Evolutionary conservation across 1,140 invertebrate species (phyloP), one percentile per base, ranked within the genome.

Genomic region (Sogatella furcifera): DNA sequence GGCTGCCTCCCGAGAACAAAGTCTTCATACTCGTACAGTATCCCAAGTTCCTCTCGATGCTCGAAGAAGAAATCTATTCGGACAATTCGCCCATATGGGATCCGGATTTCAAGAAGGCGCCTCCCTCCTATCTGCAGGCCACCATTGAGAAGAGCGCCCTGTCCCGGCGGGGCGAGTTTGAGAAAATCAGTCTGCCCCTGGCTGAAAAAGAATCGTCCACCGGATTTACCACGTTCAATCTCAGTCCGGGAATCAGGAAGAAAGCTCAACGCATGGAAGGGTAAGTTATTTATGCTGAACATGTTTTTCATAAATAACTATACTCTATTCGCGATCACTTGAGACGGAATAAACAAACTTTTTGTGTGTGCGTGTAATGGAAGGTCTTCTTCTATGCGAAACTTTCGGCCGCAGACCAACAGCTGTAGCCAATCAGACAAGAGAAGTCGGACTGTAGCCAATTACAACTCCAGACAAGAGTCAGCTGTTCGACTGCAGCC

Each of bases 61-160:
- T 97, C 5, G 89, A 95, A 69, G 83, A 88, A 59, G 93, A 97
- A 70, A 84, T 97, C 43, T 89, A 92, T 71, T 84, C 85, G 15
- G 77, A 84, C 31, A 86, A 81, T 65, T 96, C 93, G 0, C 92
- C 92, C 0, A 95, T 97, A 59, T 97, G 93, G 92, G 90, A 97
- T 75, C 82, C 86, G 0, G 89, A 94, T 24, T 95, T 91, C 67
- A 89, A 88, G 66, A 85, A 85, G 65, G 78, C 79, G 53, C 79
- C 82, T 4, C 85, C 88, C 2, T 75, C 80, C 10, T 86, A 88
- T 70, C 71, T 87, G 9, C 80, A 81, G 31, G 69, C 74, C 53
- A 31, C 69, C 11, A 62, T 71, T n/a, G 66, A 73, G 41, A 65
- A 56, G 22, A 71, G 68, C 65, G 62, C 65, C 66, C 66, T 5